Conservation (phyloP, 2,888 invertebrate genomes). For the Arenicola marina region DNA sequence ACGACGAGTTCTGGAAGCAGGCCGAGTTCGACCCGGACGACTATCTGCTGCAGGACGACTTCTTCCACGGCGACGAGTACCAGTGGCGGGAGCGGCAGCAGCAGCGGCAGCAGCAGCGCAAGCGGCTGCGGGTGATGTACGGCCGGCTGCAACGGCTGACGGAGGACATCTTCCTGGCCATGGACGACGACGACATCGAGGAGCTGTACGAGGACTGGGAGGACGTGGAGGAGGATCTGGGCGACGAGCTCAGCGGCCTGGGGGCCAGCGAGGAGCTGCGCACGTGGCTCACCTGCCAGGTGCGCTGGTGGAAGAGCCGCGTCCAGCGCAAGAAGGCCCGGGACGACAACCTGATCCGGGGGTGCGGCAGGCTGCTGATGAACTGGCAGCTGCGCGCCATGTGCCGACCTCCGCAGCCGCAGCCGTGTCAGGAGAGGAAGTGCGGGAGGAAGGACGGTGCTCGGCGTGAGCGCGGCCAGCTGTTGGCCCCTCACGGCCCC, state of each 20-base stretch:
- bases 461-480: no score
- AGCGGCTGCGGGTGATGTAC: slow-evolving; percentile 19
- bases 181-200: slow-evolving; percentile 34
- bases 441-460: neutral
- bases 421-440: neutral
- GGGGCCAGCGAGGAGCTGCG: slow-evolving; percentile 17
- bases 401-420: slow-evolving; percentile 14
- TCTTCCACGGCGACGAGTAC: slow-evolving; percentile 28
- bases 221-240: slow-evolving; percentile 31
- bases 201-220: slow-evolving; percentile 34
- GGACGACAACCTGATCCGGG: slow-evolving; percentile 23
- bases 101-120: no score
- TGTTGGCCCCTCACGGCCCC: no score
- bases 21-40: slow-evolving; percentile 27
- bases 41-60: slow-evolving; percentile 26
- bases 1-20: slow-evolving; percentile 27
- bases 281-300: slow-evolving; percentile 31
- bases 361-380: slow-evolving; percentile 29
- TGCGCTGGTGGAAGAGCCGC: slow-evolving; percentile 31
- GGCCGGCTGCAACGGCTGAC: slow-evolving; percentile 25
- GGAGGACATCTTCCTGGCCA: slow-evolving; percentile 22
- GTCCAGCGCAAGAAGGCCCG: slow-evolving; percentile 26
- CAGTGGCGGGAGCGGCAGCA: slow-evolving; percentile 30
- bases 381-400: slow-evolving; percentile 27
- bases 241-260: slow-evolving; percentile 67